Percentiles rank a stretch among this genome's conserved stretches.
phyloP scores from a whole-genome alignment of 2,797 vertebrate genomes.

The Prunella strophiata region DNA sequence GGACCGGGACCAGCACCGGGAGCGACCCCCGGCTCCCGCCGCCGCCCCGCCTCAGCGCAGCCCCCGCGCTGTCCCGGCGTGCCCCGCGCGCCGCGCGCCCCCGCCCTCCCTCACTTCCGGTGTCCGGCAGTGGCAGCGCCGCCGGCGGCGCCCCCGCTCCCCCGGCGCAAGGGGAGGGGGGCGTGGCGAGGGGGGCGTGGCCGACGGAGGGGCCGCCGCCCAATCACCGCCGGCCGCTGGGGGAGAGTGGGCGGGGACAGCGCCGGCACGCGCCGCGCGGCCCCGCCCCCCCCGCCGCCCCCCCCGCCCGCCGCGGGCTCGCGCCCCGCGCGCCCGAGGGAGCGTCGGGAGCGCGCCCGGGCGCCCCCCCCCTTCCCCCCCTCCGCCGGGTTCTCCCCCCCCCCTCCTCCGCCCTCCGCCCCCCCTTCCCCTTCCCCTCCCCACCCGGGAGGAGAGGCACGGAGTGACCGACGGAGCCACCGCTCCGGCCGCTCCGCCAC shows the following conservation, averaged over 20 bases:
- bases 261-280: not conserved
- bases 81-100: not conserved
- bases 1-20: rapidly evolving
- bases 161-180: not conserved
- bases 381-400: not conserved
- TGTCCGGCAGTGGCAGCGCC: slow-evolving; percentile 4
- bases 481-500: slow-evolving; percentile 20
- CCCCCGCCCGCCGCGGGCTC: not conserved
- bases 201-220: not conserved
- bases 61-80: not conserved
- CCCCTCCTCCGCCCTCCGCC: slow-evolving; percentile 77
- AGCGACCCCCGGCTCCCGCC: rapidly evolving
- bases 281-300: not conserved
- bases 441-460: slow-evolving; percentile 11
- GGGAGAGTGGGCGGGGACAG: not conserved
- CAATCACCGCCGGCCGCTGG: not conserved
- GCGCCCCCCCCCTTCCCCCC: not conserved
- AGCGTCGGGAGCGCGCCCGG: slow-evolving; percentile 3
- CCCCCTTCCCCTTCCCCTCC: not conserved
- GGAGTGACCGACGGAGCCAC: slow-evolving; percentile 30
- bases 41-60: not conserved
- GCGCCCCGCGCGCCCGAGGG: slow-evolving; percentile 49
- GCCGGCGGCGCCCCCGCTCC: not conserved
- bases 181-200: not conserved
- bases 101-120: not conserved